A percentile compares a stretch with the other conserved stretches of the same genome.
These are phyloP conservation scores for Telenomus remus DNA, from an alignment of 1,140 invertebrate genomes.

Conservation along the genomic window DNA sequence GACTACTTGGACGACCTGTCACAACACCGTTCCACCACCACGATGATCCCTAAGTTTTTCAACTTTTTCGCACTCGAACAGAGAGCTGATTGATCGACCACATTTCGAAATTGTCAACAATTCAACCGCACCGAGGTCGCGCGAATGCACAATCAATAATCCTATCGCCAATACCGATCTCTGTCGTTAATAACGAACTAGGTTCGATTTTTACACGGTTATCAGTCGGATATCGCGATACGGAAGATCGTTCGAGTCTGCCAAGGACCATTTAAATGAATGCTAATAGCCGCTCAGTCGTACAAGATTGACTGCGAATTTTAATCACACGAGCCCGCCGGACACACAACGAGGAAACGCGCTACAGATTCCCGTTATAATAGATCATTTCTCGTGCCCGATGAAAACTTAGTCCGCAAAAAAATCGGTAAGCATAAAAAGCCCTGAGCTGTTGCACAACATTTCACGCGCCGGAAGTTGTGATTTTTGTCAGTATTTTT, in stretches of 20 bases:
- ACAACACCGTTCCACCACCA: neutral
- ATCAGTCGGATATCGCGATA: constrained; percentile 47
- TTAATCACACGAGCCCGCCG: constrained; percentile 54
- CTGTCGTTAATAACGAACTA: constrained; percentile 43
- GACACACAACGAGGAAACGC: constrained; percentile 47
- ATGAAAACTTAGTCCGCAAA: constrained; percentile 37
- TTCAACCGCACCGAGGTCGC: neutral
- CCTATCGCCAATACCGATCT: constrained; percentile 28
- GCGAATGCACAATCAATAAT: constrained; percentile 25
- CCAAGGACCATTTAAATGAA: constrained; percentile 36
- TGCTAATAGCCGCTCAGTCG: constrained; percentile 36
- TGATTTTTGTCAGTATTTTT: constrained; percentile 1
- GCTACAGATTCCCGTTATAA: constrained; percentile 44
- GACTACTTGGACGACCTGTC: no score
- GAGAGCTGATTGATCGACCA: constrained; percentile 16
- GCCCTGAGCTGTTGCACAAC: constrained; percentile 50
- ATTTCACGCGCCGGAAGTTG: constrained; percentile 51
- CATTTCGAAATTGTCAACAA: constrained; percentile 14
- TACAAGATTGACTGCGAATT: constrained; percentile 52
- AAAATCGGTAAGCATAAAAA: constrained; percentile 22
- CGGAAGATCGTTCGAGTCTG: constrained; percentile 46
- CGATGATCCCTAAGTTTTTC: neutral
- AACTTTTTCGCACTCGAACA: neutral
- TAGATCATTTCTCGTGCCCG: constrained; percentile 42
- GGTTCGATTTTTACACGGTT: constrained; percentile 41